These are phyloP conservation scores for Platyura marginata DNA, from an alignment of 1,140 invertebrate genomes.

Conservation along the genomic window DNA sequence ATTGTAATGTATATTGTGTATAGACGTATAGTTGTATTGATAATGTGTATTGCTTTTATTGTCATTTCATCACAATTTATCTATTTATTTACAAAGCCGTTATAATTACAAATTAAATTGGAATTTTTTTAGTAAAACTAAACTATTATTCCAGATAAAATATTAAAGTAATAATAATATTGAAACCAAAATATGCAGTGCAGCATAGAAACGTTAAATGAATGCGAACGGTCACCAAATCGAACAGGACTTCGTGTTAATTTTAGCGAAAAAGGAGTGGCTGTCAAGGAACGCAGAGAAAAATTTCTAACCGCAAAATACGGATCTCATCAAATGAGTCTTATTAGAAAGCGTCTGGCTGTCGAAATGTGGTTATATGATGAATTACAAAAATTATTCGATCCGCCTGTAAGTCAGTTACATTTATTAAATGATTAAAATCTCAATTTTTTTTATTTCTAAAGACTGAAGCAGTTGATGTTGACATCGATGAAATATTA, in stretches of 20 bases:
- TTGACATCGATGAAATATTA: conserved; percentile 82
- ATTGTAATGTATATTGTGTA: too few species aligned
- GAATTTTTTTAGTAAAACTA: neutral
- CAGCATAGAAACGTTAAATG: conserved; percentile 23
- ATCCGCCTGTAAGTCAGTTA: conserved; percentile 43
- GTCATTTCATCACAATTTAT: neutral
- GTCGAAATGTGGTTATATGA: conserved; percentile 98
- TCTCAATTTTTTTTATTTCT: neutral
- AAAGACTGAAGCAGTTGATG: conserved; percentile 56
- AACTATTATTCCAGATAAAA: neutral
- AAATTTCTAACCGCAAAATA: conserved; percentile 95
- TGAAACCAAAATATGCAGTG: conserved; percentile 18
- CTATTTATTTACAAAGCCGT: neutral
- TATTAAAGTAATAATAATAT: too few species aligned
- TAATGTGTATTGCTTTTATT: too few species aligned
- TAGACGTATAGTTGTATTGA: too few species aligned
- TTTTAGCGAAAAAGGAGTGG: conserved; percentile 65
- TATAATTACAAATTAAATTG: neutral
- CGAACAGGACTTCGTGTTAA: conserved; percentile 68
- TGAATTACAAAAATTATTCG: conserved; percentile 78
- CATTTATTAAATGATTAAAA: neutral
- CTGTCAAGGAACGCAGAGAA: conserved; percentile 71
- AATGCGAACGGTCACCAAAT: conserved; percentile 47
- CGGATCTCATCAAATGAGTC: conserved; percentile 89
- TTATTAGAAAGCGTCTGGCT: conserved; percentile 81